Evolutionary conservation across 23 tunicate genomes (phyloP).

Genomic region (Trididemnum nubilum): DNA sequence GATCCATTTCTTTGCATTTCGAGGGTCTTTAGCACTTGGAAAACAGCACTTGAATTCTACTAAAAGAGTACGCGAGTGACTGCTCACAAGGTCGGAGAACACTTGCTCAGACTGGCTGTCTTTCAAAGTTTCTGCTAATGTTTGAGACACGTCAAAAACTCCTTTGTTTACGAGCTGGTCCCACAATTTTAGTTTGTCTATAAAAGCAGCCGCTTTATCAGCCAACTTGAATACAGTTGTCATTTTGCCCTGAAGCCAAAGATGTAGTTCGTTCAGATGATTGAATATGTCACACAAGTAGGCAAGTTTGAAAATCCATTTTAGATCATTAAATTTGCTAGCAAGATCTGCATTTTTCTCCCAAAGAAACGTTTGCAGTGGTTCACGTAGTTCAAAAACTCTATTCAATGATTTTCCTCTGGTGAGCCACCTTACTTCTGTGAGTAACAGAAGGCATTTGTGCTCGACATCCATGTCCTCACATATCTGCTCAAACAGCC

Average conservation of each 20-base stretch:
- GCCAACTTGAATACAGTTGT: conserved; percentile 31
- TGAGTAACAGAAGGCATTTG: conserved; percentile 37
- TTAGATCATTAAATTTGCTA: conserved; percentile 31
- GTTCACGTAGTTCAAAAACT: conserved; percentile 29
- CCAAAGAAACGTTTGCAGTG: conserved; percentile 10
- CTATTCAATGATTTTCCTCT: conserved; percentile 14
- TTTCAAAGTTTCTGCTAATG: too few species aligned
- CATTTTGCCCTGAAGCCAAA: conserved; percentile 28
- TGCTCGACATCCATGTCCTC: conserved; percentile 50
- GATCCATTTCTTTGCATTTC: neutral
- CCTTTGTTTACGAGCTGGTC: conserved; percentile 11
- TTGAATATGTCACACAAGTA: conserved; percentile 64
- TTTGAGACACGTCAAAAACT: too few species aligned
- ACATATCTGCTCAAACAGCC: conserved; percentile 78
- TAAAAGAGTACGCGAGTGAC: too few species aligned
- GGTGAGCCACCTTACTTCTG: conserved; percentile 51
- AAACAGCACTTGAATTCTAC: too few species aligned
- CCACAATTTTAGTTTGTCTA: conserved; percentile 30
- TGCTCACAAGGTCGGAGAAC: too few species aligned
- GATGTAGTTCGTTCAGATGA: conserved; percentile 26
- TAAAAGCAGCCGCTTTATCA: conserved; percentile 21
- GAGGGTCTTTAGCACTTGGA: too few species aligned
- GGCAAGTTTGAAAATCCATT: conserved; percentile 57
- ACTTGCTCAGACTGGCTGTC: too few species aligned
- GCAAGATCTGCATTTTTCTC: conserved; percentile 30